Conservation (phyloP, 1,140 invertebrate genomes). For the Stegodyphus dumicola region DNA sequence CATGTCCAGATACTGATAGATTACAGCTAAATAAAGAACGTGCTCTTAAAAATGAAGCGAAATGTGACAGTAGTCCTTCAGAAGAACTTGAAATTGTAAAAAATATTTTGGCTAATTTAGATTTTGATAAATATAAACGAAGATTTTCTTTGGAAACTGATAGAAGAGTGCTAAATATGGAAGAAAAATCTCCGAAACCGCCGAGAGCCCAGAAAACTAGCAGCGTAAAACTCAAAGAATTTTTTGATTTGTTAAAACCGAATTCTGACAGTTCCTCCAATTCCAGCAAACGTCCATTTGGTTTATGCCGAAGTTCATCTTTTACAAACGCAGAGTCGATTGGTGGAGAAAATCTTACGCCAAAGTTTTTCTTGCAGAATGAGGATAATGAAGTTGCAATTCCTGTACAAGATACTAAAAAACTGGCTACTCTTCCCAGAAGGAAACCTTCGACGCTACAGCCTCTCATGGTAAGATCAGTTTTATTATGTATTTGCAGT, state of each 20-base stretch:
- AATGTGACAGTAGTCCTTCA: conserved; percentile 38
- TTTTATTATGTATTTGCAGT: not conserved
- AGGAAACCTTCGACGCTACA: conserved; percentile 16
- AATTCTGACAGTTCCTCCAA: conserved; percentile 3
- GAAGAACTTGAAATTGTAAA: conserved; percentile 43
- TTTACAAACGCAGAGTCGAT: conserved; percentile 12
- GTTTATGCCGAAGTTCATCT: conserved; percentile 29
- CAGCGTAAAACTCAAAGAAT: conserved; percentile 29
- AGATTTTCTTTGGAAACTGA: conserved; percentile 27
- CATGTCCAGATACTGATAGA: not conserved
- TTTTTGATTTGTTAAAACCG: conserved; percentile 33
- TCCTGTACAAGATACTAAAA: conserved; percentile 6
- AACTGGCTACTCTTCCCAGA: conserved; percentile 19
- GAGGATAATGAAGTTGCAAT: not conserved
- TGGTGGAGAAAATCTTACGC: not conserved
- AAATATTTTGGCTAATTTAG: conserved; percentile 49
- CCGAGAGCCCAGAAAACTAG: conserved; percentile 22
- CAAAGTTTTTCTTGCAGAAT: not conserved
- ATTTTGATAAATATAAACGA: conserved; percentile 45
- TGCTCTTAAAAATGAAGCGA: not conserved
- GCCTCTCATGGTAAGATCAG: conserved; percentile 18
- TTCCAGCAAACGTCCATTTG: conserved; percentile 11
- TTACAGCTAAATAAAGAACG: not conserved
- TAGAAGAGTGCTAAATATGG: conserved; percentile 17
- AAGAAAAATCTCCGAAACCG: conserved; percentile 31